These are phyloP conservation scores for Rhinogobius similis DNA, from an alignment of 2,113 vertebrate species.

Conservation along the genomic window DNA sequence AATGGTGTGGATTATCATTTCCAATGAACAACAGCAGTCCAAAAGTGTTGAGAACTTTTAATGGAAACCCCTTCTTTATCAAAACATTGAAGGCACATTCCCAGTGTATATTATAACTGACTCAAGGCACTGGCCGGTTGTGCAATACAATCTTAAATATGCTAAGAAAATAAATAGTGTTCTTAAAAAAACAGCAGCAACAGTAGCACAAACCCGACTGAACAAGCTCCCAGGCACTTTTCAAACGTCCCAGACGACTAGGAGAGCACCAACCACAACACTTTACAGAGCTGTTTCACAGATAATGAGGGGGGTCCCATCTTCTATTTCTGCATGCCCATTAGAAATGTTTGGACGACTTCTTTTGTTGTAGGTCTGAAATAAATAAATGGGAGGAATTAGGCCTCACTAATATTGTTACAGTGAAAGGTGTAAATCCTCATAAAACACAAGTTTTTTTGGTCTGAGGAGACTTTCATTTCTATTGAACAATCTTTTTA, in stretches of 20 bases:
- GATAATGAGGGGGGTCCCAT: conserved; percentile 58
- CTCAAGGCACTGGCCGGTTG: conserved; percentile 26
- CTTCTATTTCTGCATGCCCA: conserved; percentile 18
- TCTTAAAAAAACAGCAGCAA: neutral
- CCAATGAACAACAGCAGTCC: neutral
- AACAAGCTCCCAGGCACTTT: neutral
- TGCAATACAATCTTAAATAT: neutral
- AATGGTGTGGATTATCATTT: too few relatives aligned
- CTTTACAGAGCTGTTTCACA: conserved; percentile 73
- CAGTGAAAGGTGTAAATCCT: too few relatives aligned
- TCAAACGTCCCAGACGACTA: neutral
- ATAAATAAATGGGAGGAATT: neutral
- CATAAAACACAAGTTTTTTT: too few relatives aligned
- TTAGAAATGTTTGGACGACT: conserved; percentile 29
- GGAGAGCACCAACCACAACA: neutral
- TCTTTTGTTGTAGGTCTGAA: conserved; percentile 64
- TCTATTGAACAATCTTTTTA: too few relatives aligned
- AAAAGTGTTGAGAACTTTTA: neutral
- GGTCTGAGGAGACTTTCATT: too few relatives aligned
- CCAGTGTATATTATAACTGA: neutral
- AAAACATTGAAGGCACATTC: neutral
- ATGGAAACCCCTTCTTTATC: neutral
- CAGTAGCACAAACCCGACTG: neutral
- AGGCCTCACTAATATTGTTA: neutral
- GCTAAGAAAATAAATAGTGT: conserved; percentile 34